These are phyloP conservation scores for Caerostris darwini DNA, from an alignment of 1,140 invertebrate species.

Conservation along the genomic window DNA sequence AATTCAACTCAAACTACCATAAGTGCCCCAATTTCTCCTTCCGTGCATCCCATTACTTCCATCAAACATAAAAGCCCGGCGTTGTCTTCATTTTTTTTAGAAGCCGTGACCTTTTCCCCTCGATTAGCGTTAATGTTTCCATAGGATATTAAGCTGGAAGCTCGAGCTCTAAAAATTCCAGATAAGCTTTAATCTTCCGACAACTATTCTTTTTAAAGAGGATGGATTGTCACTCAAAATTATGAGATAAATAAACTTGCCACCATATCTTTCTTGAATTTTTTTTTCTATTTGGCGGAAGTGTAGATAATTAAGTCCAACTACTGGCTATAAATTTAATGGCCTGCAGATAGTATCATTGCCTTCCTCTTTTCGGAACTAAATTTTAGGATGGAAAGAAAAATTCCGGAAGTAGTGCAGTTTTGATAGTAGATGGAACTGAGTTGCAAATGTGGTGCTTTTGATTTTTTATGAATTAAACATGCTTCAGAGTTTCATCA, in stretches of 20 bases:
- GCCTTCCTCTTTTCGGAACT: background rate
- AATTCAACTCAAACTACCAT: background rate
- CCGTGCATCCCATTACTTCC: background rate
- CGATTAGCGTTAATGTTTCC: slow-evolving; percentile 18
- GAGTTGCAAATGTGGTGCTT: background rate
- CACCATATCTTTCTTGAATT: background rate
- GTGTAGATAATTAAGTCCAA: slow-evolving; percentile 40
- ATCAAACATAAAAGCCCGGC: slow-evolving; percentile 24
- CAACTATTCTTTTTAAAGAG: slow-evolving; percentile 9
- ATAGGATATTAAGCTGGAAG: slow-evolving; percentile 14
- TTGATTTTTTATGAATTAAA: too few species aligned
- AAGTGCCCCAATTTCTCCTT: background rate
- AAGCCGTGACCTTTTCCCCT: slow-evolving; percentile 14
- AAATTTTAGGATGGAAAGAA: background rate
- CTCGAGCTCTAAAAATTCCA: slow-evolving; percentile 7
- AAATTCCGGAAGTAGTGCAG: background rate
- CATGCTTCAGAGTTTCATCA: too few species aligned
- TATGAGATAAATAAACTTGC: slow-evolving; percentile 63
- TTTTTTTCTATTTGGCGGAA: background rate
- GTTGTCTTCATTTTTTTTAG: slow-evolving; percentile 4
- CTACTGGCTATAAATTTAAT: slow-evolving; percentile 65
- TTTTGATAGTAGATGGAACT: background rate
- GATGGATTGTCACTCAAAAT: slow-evolving; percentile 43
- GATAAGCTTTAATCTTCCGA: slow-evolving; percentile 31
- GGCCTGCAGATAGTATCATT: slow-evolving; percentile 52